Conservation (phyloP, 2,113 vertebrate genomes). For the Limanda limanda region DNA sequence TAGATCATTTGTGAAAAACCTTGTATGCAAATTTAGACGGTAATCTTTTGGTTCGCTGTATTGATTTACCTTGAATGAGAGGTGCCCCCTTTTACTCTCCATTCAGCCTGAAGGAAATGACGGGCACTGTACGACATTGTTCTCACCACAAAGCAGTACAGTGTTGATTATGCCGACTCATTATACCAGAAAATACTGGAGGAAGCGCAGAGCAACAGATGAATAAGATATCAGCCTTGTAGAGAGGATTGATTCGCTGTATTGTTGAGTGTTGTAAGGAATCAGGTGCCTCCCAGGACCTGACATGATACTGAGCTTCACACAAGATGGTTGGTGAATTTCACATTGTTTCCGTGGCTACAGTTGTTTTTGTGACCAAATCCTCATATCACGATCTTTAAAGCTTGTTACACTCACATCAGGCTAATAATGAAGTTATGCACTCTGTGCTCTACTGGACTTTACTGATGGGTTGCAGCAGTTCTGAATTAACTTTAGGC, state of each 20-base stretch:
- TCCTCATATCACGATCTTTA: constrained; percentile 22
- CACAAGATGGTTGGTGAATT: too few species aligned
- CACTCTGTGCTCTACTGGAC: background rate
- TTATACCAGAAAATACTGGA: constrained; percentile 65
- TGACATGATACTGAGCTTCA: constrained; percentile 53
- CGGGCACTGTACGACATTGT: constrained; percentile 43
- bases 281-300: constrained; percentile 50
- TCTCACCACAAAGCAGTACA: constrained; percentile 60
- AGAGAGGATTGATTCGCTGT: constrained; percentile 45
- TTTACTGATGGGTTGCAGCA: background rate
- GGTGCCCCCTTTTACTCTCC: constrained; percentile 31
- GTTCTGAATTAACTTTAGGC: background rate
- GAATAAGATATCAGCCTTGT: constrained; percentile 70
- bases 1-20: constrained; percentile 24
- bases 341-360: constrained; percentile 27
- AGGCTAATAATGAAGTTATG: background rate
- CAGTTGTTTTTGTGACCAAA: constrained; percentile 15
- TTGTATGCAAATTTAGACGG: background rate
- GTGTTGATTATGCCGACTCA: constrained; percentile 72
- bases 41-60: constrained; percentile 15
- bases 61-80: constrained; percentile 62
- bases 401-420: background rate
- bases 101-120: constrained; percentile 38
- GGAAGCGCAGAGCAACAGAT: constrained; percentile 61
- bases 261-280: constrained; percentile 51